These are phyloP conservation scores for Cyclargus thomasi DNA, from an alignment of 1,140 invertebrate genomes.

Conservation along the genomic window DNA sequence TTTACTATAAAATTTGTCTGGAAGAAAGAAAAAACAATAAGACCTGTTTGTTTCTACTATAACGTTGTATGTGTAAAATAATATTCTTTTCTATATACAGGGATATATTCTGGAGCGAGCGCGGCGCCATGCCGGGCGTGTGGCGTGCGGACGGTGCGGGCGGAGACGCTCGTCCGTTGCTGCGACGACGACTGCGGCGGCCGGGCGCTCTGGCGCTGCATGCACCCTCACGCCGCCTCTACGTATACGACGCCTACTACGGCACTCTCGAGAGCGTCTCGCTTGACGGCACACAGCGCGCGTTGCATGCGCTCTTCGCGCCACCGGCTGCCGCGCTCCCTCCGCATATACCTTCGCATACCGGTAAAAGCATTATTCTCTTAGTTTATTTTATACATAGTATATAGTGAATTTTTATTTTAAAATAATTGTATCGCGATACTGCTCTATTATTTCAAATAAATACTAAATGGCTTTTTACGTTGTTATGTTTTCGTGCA, in stretches of 20 bases:
- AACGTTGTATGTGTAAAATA: no score
- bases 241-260: conserved; percentile 37
- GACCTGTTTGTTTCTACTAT: no score
- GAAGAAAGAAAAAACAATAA: no score
- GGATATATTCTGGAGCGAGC: conserved; percentile 46
- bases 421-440: not conserved
- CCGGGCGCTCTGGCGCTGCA: conserved; percentile 82
- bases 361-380: not conserved
- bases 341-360: conserved; percentile 16
- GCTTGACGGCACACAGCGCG: conserved; percentile 35
- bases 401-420: no score
- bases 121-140: conserved; percentile 39
- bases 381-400: no score
- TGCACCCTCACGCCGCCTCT: conserved; percentile 43
- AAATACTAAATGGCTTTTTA: not conserved
- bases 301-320: conserved; percentile 36
- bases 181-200: conserved; percentile 49
- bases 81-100: no score
- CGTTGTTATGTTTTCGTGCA: not conserved
- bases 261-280: conserved; percentile 39
- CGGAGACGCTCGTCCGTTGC: conserved; percentile 26
- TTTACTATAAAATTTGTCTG: no score
- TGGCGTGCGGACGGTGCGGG: conserved; percentile 31
- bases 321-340: conserved; percentile 23
- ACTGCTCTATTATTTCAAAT: not conserved